A percentile compares a stretch with the other conserved stretches of the same genome.
Evolutionary conservation across 2,113 vertebrate species (phyloP).

Genomic region (Takifugu flavidus): DNA sequence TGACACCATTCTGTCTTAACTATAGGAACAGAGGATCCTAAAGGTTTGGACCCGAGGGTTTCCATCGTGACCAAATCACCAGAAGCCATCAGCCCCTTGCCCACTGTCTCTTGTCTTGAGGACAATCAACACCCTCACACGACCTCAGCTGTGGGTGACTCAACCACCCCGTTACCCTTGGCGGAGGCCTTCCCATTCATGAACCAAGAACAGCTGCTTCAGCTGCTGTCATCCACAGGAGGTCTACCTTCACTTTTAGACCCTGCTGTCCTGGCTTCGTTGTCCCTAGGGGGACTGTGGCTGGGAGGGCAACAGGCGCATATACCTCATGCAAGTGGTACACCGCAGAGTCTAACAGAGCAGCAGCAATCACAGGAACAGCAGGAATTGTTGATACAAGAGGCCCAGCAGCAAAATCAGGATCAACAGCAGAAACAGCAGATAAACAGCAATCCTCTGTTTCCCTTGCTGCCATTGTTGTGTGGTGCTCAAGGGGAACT

Average conservation of each 20-base stretch:
- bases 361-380: constrained; percentile 61
- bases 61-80: constrained; percentile 51
- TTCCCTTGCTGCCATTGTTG: constrained; percentile 68
- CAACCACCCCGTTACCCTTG: constrained; percentile 58
- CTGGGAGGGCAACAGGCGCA: constrained; percentile 64
- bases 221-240: constrained; percentile 76
- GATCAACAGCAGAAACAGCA: constrained; percentile 65
- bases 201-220: constrained; percentile 84
- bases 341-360: constrained; percentile 57
- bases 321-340: constrained; percentile 34
- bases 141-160: constrained; percentile 52
- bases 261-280: constrained; percentile 72
- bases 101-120: constrained; percentile 51
- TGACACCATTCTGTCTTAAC: constrained; percentile 6
- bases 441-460: constrained; percentile 58
- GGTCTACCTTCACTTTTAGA: constrained; percentile 73
- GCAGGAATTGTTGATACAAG: constrained; percentile 62
- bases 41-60: constrained; percentile 38
- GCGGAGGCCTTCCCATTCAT: constrained; percentile 86
- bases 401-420: constrained; percentile 64
- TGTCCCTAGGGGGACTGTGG: constrained; percentile 76
- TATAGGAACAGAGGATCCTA: constrained; percentile 45
- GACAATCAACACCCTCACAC: constrained; percentile 35
- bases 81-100: constrained; percentile 66
- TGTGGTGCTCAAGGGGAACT: constrained; percentile 77